These are phyloP conservation scores for Crypturellus undulatus DNA, from an alignment of 2,113 vertebrate species.

Conservation along the genomic window DNA sequence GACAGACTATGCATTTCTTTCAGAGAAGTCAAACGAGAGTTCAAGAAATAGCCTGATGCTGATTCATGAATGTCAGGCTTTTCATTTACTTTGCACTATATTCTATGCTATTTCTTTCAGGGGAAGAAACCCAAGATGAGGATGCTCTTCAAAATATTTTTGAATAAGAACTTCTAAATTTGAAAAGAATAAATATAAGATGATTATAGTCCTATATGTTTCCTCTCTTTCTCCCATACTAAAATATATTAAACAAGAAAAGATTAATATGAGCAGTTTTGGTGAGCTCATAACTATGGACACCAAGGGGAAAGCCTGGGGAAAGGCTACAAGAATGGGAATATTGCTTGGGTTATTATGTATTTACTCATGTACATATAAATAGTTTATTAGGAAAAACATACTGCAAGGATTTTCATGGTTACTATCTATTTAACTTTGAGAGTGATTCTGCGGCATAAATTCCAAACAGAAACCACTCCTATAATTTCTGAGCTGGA, in stretches of 20 bases:
- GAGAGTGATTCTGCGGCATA: background rate
- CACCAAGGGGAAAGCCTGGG: background rate
- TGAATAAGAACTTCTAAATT: too few species aligned
- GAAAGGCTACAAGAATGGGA: background rate
- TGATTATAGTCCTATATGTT: background rate
- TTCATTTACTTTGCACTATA: background rate
- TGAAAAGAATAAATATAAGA: background rate
- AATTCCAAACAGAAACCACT: background rate
- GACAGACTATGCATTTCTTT: background rate
- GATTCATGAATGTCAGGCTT: background rate
- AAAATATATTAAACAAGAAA: background rate
- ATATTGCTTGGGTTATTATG: background rate
- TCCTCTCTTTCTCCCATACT: background rate
- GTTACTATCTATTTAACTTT: background rate
- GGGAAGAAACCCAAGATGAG: background rate
- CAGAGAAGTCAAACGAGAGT: background rate
- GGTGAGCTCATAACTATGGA: background rate
- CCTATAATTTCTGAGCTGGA: background rate
- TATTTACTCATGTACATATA: background rate
- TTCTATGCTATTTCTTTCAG: background rate
- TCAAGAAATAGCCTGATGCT: background rate
- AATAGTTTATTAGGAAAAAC: background rate
- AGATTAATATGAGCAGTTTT: background rate
- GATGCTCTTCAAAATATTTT: background rate
- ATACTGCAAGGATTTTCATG: background rate